These are phyloP conservation scores for Gonioctena quinquepunctata DNA, from an alignment of 1,140 invertebrate species.

Conservation along the genomic window DNA sequence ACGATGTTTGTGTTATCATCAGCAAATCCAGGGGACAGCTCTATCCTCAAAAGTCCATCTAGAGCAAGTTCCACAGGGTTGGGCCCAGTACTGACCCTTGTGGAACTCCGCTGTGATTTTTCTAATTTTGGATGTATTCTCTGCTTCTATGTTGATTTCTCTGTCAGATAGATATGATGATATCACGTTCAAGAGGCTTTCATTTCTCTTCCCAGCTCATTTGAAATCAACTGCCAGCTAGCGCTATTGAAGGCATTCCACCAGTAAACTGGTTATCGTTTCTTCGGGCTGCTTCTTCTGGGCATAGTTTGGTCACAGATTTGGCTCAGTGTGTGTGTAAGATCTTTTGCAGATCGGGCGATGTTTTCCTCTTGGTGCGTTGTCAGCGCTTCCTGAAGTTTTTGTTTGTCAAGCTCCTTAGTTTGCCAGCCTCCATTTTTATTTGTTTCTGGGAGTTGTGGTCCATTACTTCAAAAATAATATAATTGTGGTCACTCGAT, in stretches of 20 bases:
- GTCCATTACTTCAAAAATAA: neutral
- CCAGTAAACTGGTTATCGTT: neutral
- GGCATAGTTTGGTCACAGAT: neutral
- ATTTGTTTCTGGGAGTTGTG: neutral
- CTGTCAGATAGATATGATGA: conserved; percentile 3
- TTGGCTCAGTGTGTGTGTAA: neutral
- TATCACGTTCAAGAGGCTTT: neutral
- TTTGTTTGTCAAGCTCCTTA: neutral
- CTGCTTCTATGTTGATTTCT: neutral
- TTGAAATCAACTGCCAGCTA: neutral
- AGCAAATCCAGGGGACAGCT: conserved; percentile 25
- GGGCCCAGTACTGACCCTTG: conserved; percentile 56
- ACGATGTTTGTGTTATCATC: conserved; percentile 20
- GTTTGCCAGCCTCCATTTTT: neutral
- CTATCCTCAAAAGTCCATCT: conserved; percentile 50
- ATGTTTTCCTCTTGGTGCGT: neutral
- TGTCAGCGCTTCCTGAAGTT: neutral
- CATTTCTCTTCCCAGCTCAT: neutral
- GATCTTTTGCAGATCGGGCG: neutral
- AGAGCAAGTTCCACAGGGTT: conserved; percentile 52
- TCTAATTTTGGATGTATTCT: too few relatives aligned
- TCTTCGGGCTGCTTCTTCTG: neutral
- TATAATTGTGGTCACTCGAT: neutral
- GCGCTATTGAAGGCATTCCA: conserved; percentile 18
- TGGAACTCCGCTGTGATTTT: conserved; percentile 51